Conservation (phyloP, 2,113 vertebrate genomes). For the Mellivora capensis region DNA sequence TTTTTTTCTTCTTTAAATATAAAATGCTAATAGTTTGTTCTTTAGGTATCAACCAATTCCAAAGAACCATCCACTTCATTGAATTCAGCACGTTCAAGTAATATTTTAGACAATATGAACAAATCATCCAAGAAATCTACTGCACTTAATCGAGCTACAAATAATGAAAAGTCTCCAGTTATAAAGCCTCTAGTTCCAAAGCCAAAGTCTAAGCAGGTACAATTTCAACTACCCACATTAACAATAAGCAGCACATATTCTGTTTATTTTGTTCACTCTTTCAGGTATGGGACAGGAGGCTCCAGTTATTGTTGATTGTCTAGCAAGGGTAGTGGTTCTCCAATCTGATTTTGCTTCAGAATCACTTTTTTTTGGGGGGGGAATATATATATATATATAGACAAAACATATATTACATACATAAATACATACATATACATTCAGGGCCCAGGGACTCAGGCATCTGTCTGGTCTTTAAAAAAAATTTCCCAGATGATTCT, state of each 20-base stretch:
- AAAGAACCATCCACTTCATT: slow-evolving; percentile 78
- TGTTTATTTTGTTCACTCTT: neutral
- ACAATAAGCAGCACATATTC: neutral
- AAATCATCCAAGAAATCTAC: slow-evolving; percentile 83
- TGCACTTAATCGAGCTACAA: slow-evolving; percentile 69
- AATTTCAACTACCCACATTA: neutral
- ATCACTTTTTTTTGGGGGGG: neutral
- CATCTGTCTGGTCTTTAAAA: neutral
- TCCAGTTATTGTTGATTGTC: neutral
- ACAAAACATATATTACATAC: too few species aligned
- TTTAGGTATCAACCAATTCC: slow-evolving; percentile 85
- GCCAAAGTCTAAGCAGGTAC: slow-evolving; percentile 90
- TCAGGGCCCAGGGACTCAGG: neutral
- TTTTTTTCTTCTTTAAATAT: slow-evolving; percentile 12
- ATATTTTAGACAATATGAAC: slow-evolving; percentile 92
- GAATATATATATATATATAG: too few species aligned
- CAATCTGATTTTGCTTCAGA: neutral
- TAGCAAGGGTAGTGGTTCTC: neutral
- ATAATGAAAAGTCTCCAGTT: slow-evolving; percentile 82
- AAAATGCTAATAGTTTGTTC: slow-evolving; percentile 53
- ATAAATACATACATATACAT: too few species aligned
- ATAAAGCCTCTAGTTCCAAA: slow-evolving; percentile 93
- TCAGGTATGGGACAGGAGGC: neutral
- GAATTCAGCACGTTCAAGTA: slow-evolving; percentile 78
- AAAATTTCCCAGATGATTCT: neutral